phyloP scores from a whole-genome alignment of 2,888 invertebrate species.

The Ditula angustiorana region DNA sequence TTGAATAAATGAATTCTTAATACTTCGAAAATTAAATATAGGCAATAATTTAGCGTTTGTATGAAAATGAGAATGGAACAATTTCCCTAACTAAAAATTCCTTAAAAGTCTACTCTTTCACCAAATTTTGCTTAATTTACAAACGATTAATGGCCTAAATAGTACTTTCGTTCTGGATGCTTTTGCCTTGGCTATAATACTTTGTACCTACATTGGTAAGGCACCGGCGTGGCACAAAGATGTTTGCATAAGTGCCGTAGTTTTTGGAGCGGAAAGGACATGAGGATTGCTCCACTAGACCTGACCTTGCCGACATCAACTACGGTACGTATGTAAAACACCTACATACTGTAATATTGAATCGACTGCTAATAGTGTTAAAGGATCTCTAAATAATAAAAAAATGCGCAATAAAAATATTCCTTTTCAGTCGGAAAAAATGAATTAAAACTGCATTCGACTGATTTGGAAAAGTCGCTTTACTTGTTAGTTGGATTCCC shows the following conservation, averaged over 20 bases:
- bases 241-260: conserved; percentile 73
- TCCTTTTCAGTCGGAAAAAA: no score
- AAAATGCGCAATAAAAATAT: no score
- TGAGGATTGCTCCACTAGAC: conserved; percentile 67
- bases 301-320: conserved; percentile 66
- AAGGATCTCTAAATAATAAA: not conserved
- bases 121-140: not conserved
- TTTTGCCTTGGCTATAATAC: not conserved
- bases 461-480: no score
- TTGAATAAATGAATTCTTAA: no score
- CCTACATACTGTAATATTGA: no score
- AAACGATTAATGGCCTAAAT: not conserved
- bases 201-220: not conserved
- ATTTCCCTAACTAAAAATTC: no score
- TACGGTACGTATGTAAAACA: conserved; percentile 9
- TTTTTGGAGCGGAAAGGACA: conserved; percentile 84
- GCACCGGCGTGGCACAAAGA: conserved; percentile 38
- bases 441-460: no score
- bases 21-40: no score
- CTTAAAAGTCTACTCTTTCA: not conserved
- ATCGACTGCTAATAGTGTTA: not conserved
- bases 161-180: not conserved
- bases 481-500: no score
- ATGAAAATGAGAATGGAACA: no score
- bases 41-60: no score